Conservation (phyloP, 2,113 vertebrate genomes). For the Daphoenositta chrysoptera region DNA sequence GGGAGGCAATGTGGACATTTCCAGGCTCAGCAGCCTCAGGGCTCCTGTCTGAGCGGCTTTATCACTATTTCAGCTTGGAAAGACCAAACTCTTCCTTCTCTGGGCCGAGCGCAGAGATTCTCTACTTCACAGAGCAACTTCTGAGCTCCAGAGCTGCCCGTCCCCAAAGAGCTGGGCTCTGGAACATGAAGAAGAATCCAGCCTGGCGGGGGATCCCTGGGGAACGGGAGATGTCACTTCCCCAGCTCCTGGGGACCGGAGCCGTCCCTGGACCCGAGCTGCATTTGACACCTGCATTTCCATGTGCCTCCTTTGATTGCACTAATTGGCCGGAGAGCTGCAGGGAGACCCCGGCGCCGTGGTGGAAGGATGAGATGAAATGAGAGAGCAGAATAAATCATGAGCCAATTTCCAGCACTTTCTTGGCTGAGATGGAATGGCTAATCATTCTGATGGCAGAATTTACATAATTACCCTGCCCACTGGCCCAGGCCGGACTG, state of each 20-base stretch:
- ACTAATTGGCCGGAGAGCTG: background rate
- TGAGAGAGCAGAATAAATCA: slow-evolving; percentile 36
- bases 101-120: background rate
- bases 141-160: rapidly evolving
- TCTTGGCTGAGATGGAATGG: slow-evolving; percentile 34
- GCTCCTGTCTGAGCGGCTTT: background rate
- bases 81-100: background rate
- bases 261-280: rapidly evolving
- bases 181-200: background rate
- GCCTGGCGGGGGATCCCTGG: background rate
- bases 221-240: background rate
- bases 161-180: background rate
- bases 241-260: rapidly evolving
- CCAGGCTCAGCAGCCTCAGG: background rate
- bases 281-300: background rate
- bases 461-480: slow-evolving; percentile 45
- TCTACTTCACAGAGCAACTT: background rate
- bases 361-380: background rate
- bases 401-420: slow-evolving; percentile 47
- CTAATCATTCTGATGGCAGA: slow-evolving; percentile 45
- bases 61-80: background rate
- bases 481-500: background rate
- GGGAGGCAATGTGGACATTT: background rate
- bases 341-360: background rate
- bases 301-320: background rate